These are phyloP conservation scores for Typhlomys cinereus DNA, from an alignment of 2,113 vertebrate species.

Conservation along the genomic window DNA sequence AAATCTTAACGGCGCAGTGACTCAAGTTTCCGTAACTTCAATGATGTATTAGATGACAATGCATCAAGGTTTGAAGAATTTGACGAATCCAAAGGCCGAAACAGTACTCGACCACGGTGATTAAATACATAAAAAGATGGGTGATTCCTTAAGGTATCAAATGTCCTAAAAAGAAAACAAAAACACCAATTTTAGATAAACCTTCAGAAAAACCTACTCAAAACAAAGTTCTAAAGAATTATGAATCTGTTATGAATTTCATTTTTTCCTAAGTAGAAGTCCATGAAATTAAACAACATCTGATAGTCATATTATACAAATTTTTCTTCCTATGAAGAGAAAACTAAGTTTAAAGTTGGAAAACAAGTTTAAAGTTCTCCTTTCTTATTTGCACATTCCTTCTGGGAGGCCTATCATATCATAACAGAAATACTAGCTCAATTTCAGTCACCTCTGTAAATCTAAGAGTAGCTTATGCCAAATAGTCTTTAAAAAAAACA, in stretches of 20 bases:
- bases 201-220: slow-evolving; percentile 27
- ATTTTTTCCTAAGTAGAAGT: slow-evolving; percentile 49
- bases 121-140: slow-evolving; percentile 99
- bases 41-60: slow-evolving; percentile 90
- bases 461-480: slow-evolving; percentile 9
- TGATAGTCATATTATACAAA: background rate
- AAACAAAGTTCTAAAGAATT: slow-evolving; percentile 56
- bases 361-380: slow-evolving; percentile 36
- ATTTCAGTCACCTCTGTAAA: slow-evolving; percentile 38
- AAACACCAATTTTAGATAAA: slow-evolving; percentile 66
- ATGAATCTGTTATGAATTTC: slow-evolving; percentile 52
- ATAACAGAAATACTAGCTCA: slow-evolving; percentile 36
- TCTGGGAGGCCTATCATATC: background rate
- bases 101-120: slow-evolving; percentile 94
- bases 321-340: slow-evolving; percentile 13
- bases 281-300: slow-evolving; percentile 40
- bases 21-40: slow-evolving; percentile 96
- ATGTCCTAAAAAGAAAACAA: slow-evolving; percentile 90
- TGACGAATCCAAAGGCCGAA: slow-evolving; percentile 90
- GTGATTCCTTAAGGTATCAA: slow-evolving; percentile 98
- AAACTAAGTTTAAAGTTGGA: slow-evolving; percentile 33
- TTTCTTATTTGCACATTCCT: slow-evolving; percentile 33
- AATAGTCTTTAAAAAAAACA: slow-evolving; percentile 25
- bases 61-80: slow-evolving; percentile 90
- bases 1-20: slow-evolving; percentile 91